These are phyloP conservation scores for Agapornis roseicollis DNA, from an alignment of 2,113 vertebrate species.

Conservation along the genomic window DNA sequence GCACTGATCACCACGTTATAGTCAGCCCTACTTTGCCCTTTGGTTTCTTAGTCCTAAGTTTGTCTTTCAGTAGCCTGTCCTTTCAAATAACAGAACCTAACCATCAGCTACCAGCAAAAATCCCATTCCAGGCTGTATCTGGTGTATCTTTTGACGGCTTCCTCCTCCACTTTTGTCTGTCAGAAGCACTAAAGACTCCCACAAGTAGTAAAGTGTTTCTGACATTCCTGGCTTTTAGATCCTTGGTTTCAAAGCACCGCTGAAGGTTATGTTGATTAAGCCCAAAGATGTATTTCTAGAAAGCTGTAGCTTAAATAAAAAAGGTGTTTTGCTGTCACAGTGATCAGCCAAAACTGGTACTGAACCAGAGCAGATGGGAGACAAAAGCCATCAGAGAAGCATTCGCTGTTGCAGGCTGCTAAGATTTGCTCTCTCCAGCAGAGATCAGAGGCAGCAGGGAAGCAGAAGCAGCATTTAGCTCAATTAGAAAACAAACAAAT, in stretches of 20 bases:
- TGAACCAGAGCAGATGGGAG: slow-evolving; percentile 11
- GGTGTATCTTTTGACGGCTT: not conserved
- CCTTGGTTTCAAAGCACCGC: slow-evolving; percentile 46
- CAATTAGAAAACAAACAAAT: slow-evolving; percentile 32
- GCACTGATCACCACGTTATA: not conserved
- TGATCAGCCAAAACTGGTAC: slow-evolving; percentile 25
- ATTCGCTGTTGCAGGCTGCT: slow-evolving; percentile 8
- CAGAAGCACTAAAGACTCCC: slow-evolving; percentile 40
- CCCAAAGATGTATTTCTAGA: slow-evolving; percentile 46
- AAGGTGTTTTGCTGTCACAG: slow-evolving; percentile 30
- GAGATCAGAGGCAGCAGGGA: not conserved
- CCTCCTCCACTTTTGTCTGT: slow-evolving; percentile 47
- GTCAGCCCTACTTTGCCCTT: not conserved
- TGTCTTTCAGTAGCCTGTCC: not conserved
- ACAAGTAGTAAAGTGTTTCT: slow-evolving; percentile 52
- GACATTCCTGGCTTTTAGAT: slow-evolving; percentile 60
- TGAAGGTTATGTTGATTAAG: slow-evolving; percentile 63
- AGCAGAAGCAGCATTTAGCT: not conserved
- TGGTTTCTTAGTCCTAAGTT: not conserved
- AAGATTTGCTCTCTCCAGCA: slow-evolving; percentile 24
- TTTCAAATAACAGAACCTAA: not conserved
- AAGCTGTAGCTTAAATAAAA: slow-evolving; percentile 38
- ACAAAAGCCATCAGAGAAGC: not conserved
- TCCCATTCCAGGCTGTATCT: not conserved
- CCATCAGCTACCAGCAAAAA: not conserved